Base-by-base conservation (phyloP, 2,797 vertebrate species). In the Telmatherina bonti region DNA sequence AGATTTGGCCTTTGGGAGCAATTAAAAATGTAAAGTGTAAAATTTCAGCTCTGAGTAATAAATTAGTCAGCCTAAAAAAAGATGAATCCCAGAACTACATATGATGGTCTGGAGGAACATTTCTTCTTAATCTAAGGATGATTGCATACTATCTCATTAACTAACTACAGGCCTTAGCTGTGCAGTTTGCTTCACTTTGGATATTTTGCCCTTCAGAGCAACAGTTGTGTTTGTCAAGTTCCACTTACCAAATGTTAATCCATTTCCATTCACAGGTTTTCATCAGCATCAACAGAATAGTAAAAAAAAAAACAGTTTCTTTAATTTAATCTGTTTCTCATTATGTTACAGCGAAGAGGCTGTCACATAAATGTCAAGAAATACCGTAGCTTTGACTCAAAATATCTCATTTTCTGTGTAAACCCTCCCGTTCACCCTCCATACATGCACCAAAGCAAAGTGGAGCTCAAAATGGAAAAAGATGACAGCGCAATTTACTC, bases 401-500 rank as follows among this genome's bases (percentile, higher is more conserved):
- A 80, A 83, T 45, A 49, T 81, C 77, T 81, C 75, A 57, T 79
- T 80, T 74, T 53, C 78, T 62, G 63, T 74, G 56, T 64, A 62
- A 72, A 71, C 76, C 55, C 43, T 61, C 27, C 56, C 51, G 24
- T 30, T 55, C 67, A 41, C 59, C 76, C 68, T 82, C 59, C 47
- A 72, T 61, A 69, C 75, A 80, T 9, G n/a, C 62, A 81, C 55
- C 57, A 55, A 70, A 74, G 76, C 55, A 35, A 75, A 62, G 27
- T 82, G 56, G 77, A 85, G 82, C 58, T 53, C 27, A 24, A 68
- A 85, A 85, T 77, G 75, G 53, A 76, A 86, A 89, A 78, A 86
- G 72, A 85, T 89, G 86, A 86, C 89, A 83, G 70, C 67, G 87
- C 83, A 89, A 85, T 90, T 88, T 84, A 85, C 67, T 81, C 65